Conservation (phyloP, 2,113 vertebrate genomes). For the Mormoops blainvillei region DNA sequence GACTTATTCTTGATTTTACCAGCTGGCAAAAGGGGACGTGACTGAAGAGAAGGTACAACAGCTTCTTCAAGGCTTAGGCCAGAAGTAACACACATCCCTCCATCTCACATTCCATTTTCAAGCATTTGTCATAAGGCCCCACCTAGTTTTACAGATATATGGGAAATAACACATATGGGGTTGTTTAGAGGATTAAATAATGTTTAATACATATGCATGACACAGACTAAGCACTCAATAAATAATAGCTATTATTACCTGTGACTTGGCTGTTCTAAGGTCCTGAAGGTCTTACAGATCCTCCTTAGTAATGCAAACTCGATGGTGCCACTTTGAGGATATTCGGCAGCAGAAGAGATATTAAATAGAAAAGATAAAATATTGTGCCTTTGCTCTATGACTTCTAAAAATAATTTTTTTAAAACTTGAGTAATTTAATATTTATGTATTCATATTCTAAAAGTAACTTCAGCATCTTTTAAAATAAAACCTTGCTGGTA, state of each 20-base stretch:
- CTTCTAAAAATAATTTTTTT: slow-evolving; percentile 41
- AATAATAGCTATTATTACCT: background rate
- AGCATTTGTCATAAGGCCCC: background rate
- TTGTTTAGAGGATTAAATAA: background rate
- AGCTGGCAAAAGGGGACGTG: background rate
- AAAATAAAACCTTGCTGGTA: slow-evolving; percentile 14
- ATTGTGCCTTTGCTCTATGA: background rate
- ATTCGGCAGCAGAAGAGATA: background rate
- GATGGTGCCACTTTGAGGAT: background rate
- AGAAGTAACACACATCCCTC: background rate
- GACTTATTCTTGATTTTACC: background rate
- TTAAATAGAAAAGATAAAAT: background rate
- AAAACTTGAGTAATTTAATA: slow-evolving; percentile 23
- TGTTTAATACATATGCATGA: background rate
- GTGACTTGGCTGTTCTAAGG: background rate
- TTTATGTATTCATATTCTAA: slow-evolving; percentile 47
- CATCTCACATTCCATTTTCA: background rate
- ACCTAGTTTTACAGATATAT: background rate
- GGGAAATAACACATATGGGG: background rate
- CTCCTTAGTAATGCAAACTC: background rate
- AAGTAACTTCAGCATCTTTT: slow-evolving; percentile 22
- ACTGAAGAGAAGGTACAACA: background rate
- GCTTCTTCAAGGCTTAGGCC: background rate
- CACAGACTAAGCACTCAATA: background rate
- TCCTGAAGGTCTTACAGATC: background rate